Evolutionary conservation across 37 sponge, comb jelly and placozoan species (phyloP).

Genomic region (Cliona cf. orientalis): DNA sequence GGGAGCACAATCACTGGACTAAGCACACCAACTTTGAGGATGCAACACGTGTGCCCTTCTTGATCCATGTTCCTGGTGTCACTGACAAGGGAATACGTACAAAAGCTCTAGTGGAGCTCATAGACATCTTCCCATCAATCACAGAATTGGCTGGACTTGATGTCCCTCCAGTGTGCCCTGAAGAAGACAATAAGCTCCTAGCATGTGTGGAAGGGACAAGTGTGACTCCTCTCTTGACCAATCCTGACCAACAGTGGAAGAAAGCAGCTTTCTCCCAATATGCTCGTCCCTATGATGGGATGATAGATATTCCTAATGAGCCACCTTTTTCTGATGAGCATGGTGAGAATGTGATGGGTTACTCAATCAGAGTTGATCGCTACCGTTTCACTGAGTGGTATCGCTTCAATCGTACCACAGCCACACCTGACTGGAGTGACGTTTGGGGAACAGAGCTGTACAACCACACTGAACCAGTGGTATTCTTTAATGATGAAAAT

Average conservation of each 20-base stretch:
- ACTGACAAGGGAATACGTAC: conserved; percentile 7
- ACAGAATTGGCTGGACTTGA: conserved; percentile 27
- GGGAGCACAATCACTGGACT: conserved; percentile 17
- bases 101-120: conserved; percentile 25
- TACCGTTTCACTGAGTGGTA: conserved; percentile 57
- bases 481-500: conserved; percentile 41
- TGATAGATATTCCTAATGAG: conserved; percentile 5
- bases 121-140: conserved; percentile 46
- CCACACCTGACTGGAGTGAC: conserved; percentile 9
- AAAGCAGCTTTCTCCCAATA: conserved; percentile 54
- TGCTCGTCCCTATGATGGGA: not conserved
- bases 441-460: conserved; percentile 47
- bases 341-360: conserved; percentile 56
- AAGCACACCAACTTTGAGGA: conserved; percentile 48
- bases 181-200: not conserved
- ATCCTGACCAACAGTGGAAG: conserved; percentile 43
- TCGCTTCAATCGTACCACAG: conserved; percentile 26
- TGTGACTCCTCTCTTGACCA: conserved; percentile 19
- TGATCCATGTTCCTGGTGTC: conserved; percentile 32
- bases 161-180: conserved; percentile 21
- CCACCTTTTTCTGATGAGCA: conserved; percentile 37
- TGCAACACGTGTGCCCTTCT: conserved; percentile 23
- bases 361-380: conserved; percentile 30
- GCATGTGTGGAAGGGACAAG: conserved; percentile 36
- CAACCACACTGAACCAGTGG: conserved; percentile 21